Evolutionary conservation across 2,888 invertebrate genomes (phyloP).

Genomic region (Cosmorhoe ocellata): DNA sequence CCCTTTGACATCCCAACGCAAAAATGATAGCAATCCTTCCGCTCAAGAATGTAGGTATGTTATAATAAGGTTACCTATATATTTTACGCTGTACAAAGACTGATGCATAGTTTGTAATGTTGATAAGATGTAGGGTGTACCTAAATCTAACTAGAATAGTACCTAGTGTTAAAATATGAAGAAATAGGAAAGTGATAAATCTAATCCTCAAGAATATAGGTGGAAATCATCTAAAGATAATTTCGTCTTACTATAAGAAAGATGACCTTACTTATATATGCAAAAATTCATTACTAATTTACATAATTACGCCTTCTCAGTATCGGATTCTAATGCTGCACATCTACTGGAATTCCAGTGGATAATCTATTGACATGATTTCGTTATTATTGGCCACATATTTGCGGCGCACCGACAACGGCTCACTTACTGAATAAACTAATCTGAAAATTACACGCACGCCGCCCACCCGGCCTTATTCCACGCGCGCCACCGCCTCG

Average conservation of each 20-base stretch:
- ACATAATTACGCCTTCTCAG: not conserved
- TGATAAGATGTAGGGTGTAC: no score
- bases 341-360: conserved; percentile 4
- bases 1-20: conserved; percentile 72
- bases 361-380: conserved; percentile 32
- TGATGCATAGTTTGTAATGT: no score
- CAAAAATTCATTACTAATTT: no score
- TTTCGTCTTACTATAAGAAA: no score
- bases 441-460: conserved; percentile 77
- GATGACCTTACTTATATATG: no score
- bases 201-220: no score
- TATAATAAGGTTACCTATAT: no score
- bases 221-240: no score
- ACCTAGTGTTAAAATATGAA: no score
- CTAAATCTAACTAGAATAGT: no score
- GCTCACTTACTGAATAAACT: conserved; percentile 75
- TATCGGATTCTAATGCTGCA: not conserved
- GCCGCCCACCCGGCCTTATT: conserved; percentile 33
- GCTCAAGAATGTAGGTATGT: conserved; percentile 46
- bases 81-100: no score
- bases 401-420: conserved; percentile 58
- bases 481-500: not conserved
- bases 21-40: conserved; percentile 71
- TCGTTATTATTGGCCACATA: conserved; percentile 69
- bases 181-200: no score